A percentile compares a stretch with the other conserved stretches of the same genome.
These are phyloP conservation scores for Galago senegalensis DNA, from an alignment of 2,797 vertebrate species.

Conservation along the genomic window DNA sequence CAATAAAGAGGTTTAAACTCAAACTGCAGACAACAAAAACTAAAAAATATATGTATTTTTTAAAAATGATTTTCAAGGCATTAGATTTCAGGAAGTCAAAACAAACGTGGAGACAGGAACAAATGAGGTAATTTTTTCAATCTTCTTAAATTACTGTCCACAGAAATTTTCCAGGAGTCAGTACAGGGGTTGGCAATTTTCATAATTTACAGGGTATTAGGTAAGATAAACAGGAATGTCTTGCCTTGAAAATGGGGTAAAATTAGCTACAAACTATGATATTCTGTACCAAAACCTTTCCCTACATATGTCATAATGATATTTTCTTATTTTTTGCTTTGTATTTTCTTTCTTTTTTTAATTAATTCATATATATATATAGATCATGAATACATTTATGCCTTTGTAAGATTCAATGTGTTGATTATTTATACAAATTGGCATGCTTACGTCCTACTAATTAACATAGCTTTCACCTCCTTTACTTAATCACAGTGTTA, in stretches of 20 bases:
- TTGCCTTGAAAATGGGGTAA: background rate
- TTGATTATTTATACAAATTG: too few species aligned
- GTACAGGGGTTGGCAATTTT: background rate
- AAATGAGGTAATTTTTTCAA: background rate
- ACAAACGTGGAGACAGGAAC: background rate
- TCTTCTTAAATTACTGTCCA: background rate
- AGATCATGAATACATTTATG: too few species aligned
- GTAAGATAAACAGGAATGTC: background rate
- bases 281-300: background rate
- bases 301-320: background rate
- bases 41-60: background rate
- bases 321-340: background rate
- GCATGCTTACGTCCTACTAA: too few species aligned
- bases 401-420: too few species aligned
- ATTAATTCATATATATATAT: too few species aligned
- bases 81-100: background rate
- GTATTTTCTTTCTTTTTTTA: too few species aligned
- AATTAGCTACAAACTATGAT: background rate
- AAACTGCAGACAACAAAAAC: background rate
- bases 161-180: background rate
- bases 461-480: too few species aligned
- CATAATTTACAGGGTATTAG: background rate
- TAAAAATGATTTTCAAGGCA: background rate
- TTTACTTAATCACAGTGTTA: too few species aligned
- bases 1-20: background rate